Percentiles rank a stretch among this genome's conserved stretches.
These are phyloP conservation scores for Isurus oxyrinchus DNA, from an alignment of 2,113 vertebrate species.

Conservation along the genomic window DNA sequence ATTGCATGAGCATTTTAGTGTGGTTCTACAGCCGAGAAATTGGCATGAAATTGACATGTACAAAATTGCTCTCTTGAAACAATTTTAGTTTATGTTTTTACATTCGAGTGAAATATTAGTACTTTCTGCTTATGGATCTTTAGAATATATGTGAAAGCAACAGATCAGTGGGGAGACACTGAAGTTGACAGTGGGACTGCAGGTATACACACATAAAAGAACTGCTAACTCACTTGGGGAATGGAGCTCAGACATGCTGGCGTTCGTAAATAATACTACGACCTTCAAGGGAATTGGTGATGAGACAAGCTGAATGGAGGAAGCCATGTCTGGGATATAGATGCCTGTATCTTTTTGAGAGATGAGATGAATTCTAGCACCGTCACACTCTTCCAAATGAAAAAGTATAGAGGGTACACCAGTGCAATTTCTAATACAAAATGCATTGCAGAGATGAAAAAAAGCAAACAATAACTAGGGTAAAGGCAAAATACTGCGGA, in stretches of 20 bases:
- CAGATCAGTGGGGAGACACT: background rate
- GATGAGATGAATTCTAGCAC: background rate
- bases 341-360: background rate
- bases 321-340: background rate
- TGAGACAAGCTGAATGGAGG: background rate
- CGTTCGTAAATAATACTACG: background rate
- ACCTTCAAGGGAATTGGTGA: background rate
- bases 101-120: background rate
- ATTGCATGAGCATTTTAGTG: background rate
- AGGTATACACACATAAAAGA: background rate
- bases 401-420: background rate
- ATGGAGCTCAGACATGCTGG: background rate
- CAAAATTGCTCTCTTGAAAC: background rate
- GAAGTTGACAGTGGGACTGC: background rate
- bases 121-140: background rate
- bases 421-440: background rate
- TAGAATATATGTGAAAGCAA: background rate
- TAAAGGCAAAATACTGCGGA: too few species aligned
- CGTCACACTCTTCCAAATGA: background rate
- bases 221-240: background rate
- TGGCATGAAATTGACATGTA: background rate
- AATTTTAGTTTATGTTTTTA: background rate
- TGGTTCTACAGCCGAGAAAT: background rate
- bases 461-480: background rate
- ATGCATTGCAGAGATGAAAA: background rate